A percentile compares a stretch with the other conserved stretches of the same genome.
These are phyloP conservation scores for Pogonophryne albipinna DNA, from an alignment of 2,797 vertebrate species.

Conservation along the genomic window DNA sequence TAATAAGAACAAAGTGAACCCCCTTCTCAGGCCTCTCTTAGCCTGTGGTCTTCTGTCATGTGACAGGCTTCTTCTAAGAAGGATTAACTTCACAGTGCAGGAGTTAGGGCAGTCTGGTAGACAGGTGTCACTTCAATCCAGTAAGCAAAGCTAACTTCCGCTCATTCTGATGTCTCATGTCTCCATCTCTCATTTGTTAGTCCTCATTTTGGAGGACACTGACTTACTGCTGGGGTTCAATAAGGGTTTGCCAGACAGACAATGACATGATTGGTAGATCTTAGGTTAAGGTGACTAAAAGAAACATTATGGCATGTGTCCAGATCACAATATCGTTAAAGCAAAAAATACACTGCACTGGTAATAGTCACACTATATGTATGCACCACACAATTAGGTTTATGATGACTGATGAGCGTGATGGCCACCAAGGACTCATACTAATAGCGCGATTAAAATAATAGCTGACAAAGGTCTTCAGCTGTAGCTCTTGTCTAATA, in stretches of 20 bases:
- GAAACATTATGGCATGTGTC: constrained; percentile 18
- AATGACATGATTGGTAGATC: not conserved
- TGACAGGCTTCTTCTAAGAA: constrained; percentile 88
- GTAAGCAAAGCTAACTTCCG: constrained; percentile 88
- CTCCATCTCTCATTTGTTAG: constrained; percentile 90
- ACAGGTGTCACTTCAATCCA: constrained; percentile 92
- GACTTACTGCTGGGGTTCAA: constrained; percentile 87
- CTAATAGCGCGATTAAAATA: constrained; percentile 77
- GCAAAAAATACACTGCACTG: constrained; percentile 25
- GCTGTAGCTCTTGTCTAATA: constrained; percentile 68
- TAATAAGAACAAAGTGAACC: constrained; percentile 3
- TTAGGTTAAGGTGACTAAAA: constrained; percentile 52
- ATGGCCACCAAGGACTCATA: constrained; percentile 69
- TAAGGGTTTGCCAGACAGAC: constrained; percentile 83
- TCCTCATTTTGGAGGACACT: constrained; percentile 87
- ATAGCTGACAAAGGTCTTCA: constrained; percentile 77
- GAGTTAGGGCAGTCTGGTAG: constrained; percentile 81
- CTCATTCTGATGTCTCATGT: constrained; percentile 87
- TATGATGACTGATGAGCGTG: constrained; percentile 67
- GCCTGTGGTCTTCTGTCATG: constrained; percentile 71
- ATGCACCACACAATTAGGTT: constrained; percentile 54
- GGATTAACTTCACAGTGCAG: constrained; percentile 86
- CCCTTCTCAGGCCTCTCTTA: constrained; percentile 23
- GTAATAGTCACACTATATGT: constrained; percentile 32
- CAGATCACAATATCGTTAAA: not conserved